phyloP scores from a whole-genome alignment of 2,113 vertebrate species.

The Sinosuthora webbiana region DNA sequence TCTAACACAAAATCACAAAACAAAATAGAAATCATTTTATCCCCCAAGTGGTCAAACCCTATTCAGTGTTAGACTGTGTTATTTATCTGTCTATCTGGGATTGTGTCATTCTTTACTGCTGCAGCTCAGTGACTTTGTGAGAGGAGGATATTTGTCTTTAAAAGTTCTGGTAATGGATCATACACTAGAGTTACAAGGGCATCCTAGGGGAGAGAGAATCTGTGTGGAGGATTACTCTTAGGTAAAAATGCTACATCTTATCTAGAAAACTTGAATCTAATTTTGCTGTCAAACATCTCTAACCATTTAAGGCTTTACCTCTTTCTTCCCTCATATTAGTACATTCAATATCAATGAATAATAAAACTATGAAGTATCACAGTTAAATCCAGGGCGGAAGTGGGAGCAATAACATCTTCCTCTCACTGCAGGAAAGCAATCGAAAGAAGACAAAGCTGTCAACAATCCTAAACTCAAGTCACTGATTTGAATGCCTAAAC shows the following conservation, averaged over 20 bases:
- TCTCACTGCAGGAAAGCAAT: background rate
- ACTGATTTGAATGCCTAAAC: background rate
- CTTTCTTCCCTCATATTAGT: background rate
- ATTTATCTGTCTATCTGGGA: background rate
- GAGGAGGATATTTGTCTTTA: constrained; percentile 9
- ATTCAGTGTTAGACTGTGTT: background rate
- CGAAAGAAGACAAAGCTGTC: background rate
- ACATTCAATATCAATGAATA: background rate
- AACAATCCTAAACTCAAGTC: background rate
- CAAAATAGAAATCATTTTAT: constrained; percentile 32
- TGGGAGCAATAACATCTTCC: background rate
- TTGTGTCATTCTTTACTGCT: constrained; percentile 2
- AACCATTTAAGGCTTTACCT: background rate
- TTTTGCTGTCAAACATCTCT: constrained; percentile 21
- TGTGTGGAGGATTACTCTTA: background rate
- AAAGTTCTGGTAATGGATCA: background rate
- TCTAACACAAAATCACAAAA: background rate
- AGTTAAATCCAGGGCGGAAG: background rate
- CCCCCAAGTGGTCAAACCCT: background rate
- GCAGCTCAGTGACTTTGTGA: constrained; percentile 13
- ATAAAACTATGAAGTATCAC: background rate
- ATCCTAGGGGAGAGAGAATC: background rate
- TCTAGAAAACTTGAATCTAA: background rate
- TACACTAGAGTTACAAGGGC: background rate
- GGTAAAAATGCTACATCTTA: background rate